Conservation (phyloP, 2,797 vertebrate genomes). For the Fistularia tabacaria region DNA sequence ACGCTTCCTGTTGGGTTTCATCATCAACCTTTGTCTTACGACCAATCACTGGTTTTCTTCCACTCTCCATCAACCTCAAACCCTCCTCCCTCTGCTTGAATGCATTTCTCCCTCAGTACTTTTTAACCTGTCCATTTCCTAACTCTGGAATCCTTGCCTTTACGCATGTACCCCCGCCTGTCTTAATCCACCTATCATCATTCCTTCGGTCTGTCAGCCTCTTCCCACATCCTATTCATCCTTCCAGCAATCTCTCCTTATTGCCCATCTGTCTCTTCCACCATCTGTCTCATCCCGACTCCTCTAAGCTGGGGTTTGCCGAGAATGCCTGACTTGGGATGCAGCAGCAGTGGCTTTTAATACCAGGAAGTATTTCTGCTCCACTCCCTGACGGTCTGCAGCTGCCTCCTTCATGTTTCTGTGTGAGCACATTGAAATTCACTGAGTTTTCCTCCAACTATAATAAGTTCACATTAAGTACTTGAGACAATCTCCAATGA, state of each 20-base stretch:
- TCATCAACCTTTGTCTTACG: slow-evolving; percentile 1
- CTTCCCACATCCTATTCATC: slow-evolving; percentile 23
- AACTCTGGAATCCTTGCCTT: not conserved
- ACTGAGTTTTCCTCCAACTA: slow-evolving; percentile 7
- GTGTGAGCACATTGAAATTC: slow-evolving; percentile 22
- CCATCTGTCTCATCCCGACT: slow-evolving; percentile 40
- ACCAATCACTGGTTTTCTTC: slow-evolving; percentile 6
- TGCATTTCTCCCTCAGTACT: slow-evolving; percentile 2
- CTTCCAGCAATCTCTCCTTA: slow-evolving; percentile 11
- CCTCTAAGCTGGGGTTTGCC: slow-evolving; percentile 23
- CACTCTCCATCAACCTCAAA: not conserved
- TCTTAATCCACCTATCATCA: slow-evolving; percentile 19
- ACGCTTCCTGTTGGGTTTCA: slow-evolving; percentile 15
- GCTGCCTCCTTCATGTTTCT: slow-evolving; percentile 10
- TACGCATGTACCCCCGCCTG: slow-evolving; percentile 10
- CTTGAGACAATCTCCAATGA: slow-evolving; percentile 14
- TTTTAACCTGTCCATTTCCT: not conserved
- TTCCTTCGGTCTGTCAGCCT: slow-evolving; percentile 20
- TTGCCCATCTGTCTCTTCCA: slow-evolving; percentile 40
- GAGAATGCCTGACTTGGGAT: slow-evolving; percentile 15
- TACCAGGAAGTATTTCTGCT: slow-evolving; percentile 20
- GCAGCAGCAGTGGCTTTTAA: slow-evolving; percentile 22
- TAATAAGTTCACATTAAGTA: slow-evolving; percentile 20
- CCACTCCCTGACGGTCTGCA: slow-evolving; percentile 3
- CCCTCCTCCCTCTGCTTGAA: not conserved